Evolutionary conservation across 2,888 invertebrate genomes (phyloP), one percentile per base, ranked within the genome.

Genomic region (Colostygia pectinataria): DNA sequence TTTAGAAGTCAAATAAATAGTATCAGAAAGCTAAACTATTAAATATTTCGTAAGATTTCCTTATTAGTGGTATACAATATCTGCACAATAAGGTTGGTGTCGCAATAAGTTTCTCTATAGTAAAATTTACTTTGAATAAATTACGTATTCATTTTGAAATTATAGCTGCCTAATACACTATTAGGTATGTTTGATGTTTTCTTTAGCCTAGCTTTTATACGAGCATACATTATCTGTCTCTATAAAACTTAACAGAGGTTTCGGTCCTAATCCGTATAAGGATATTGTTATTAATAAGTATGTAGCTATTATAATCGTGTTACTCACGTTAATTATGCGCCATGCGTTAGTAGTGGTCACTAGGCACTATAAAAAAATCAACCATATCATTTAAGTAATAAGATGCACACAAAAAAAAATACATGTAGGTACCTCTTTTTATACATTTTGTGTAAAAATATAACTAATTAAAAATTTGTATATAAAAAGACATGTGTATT

Each of bases 261-360:
- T 37, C 48, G 31, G 48, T 58, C 58, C 37, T 45, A 27, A 49
- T 55, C 55, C 52, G 56, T 43, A 65, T 66, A 63, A 61, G 36
- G 60, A 62, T 62, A 63, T 55, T 55, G 53, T 53, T 50, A 56
- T 63, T 58, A 58, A 55, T 49, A 53, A 56, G 50, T 36, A 37
- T 47, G 14, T 12, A 34, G 33, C 40, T 12, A 24, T n/a, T n/a
- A n/a, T 15, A 15, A 4, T 44, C 15, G 24, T 15, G 33, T 12
- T 18, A 9, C 4, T 10, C 10, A 10, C 18, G n/a, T n/a, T n/a
- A n/a, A n/a, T n/a, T n/a, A n/a, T n/a, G n/a, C n/a, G n/a, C n/a
- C n/a, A n/a, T n/a, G n/a, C n/a, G n/a, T n/a, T n/a, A n/a, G n/a
- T n/a, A n/a, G n/a, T n/a, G n/a, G n/a, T n/a, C n/a, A n/a, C n/a